Percentiles rank a stretch among this genome's conserved stretches.
Conservation (phyloP, 2,888 invertebrate genomes). For the Eilema caniola region DNA sequence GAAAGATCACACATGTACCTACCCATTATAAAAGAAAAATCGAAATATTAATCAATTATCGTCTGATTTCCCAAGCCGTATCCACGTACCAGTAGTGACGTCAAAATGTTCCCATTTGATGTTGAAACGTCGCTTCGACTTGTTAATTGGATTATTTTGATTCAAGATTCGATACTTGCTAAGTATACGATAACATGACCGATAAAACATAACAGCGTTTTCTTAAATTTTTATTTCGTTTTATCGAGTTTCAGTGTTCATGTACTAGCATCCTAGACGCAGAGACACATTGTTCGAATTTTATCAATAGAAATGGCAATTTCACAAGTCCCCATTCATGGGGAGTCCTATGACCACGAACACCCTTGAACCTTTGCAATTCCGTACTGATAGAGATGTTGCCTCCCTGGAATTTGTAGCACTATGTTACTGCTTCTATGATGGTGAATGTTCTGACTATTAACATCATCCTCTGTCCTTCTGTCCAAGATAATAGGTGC, state of each 20-base stretch:
- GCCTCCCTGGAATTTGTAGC: too few species aligned
- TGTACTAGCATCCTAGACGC: not conserved
- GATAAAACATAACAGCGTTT: not conserved
- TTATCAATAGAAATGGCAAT: not conserved
- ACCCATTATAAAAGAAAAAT: too few species aligned
- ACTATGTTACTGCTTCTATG: too few species aligned
- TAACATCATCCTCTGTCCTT: too few species aligned
- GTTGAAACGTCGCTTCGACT: not conserved
- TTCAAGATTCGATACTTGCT: not conserved
- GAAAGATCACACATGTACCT: too few species aligned
- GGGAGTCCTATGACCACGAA: too few species aligned
- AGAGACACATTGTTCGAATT: not conserved
- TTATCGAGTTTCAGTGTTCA: not conserved
- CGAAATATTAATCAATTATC: too few species aligned
- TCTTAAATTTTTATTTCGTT: not conserved
- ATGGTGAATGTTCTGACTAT: too few species aligned
- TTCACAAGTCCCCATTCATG: too few species aligned
- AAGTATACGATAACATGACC: not conserved
- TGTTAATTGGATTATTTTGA: not conserved
- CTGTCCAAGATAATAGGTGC: too few species aligned
- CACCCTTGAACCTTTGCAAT: too few species aligned
- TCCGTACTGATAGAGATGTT: too few species aligned
- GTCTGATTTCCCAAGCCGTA: not conserved
- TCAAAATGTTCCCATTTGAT: constrained; percentile 1
- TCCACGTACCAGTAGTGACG: not conserved